phyloP scores from a whole-genome alignment of 2,113 vertebrate species.

The Lepus americanus region DNA sequence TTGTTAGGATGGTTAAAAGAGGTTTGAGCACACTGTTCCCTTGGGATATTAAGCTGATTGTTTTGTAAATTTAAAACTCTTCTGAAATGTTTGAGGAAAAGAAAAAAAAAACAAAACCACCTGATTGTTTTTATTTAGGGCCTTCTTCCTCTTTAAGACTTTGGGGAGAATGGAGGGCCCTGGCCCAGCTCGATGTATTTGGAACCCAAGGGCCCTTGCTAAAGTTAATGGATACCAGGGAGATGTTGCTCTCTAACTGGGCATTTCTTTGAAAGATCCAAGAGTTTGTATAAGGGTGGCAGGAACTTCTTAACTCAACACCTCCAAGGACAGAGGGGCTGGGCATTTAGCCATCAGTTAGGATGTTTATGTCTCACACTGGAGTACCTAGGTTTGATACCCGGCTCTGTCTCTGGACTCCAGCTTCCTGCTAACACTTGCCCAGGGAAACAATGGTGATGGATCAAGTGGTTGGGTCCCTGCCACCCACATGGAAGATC shows the following conservation, averaged over 20 bases:
- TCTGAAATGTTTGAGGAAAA: no score
- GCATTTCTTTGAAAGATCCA: background rate
- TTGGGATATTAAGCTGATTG: constrained; percentile 17
- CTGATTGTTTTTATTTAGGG: constrained; percentile 36
- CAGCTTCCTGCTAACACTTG: no score
- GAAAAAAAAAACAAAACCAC: no score
- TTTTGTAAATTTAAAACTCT: no score
- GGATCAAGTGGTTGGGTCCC: no score
- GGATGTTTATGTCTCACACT: no score
- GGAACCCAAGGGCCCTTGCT: background rate
- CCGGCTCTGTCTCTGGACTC: no score
- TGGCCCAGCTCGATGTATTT: background rate
- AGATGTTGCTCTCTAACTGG: background rate
- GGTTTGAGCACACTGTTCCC: background rate
- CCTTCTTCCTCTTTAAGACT: background rate
- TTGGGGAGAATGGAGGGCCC: background rate
- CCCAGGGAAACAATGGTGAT: no score
- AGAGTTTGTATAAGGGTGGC: background rate
- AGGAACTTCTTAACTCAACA: background rate
- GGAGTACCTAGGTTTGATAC: no score
- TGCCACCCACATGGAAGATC: no score
- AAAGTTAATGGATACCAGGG: background rate
- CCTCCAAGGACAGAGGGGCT: background rate
- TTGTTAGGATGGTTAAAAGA: background rate
- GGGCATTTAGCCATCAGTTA: no score